Evolutionary conservation across 2,888 invertebrate species (phyloP), one percentile per base, ranked within the genome.

Genomic region (Xanthia togata): DNA sequence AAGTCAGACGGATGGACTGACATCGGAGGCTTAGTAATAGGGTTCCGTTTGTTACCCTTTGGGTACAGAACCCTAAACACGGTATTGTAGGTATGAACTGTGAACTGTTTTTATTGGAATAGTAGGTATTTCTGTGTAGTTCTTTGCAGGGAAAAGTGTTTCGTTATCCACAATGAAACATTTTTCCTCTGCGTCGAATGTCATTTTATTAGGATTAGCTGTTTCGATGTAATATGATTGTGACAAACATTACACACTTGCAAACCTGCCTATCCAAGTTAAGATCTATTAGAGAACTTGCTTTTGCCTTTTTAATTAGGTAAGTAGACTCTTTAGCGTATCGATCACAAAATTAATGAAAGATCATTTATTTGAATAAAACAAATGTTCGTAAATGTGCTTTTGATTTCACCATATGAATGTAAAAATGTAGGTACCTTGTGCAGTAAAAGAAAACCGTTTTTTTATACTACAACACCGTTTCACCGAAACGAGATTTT

Each of bases 401-500:
- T 59, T 31, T 14, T 17, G 1, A 59, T 31, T 59, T 31, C 59
- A 53, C 9, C 44, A 8, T 12, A 6, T 12, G 4, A 26, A 57
- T 47, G 17, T 31, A 38, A 76, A 12, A 62, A 77, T 31, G 20
- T 17, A 77, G n/a, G n/a, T n/a, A n/a, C 8, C 17, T 44, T 64
- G 11, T 23, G 20, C 20, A 44, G 20, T 12, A 44, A 53, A 68
- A 6, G 59, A 41, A 64, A 41, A 57, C 11, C 17, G 23, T 64
- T 64, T 81, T 57, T 17, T n/a, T 2, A 41, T 47, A 53, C 31
- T 23, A 57, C 57, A 70, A 53, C 35, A 62, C 2, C 41, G 35
- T 20, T 78, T 70, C 67, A 23, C 6, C 35, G 57, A 53, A 71
- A 20, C 53, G 20, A 76, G 77, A 78, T 78, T 31, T 31, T 23